Base-by-base conservation (phyloP, 2,888 invertebrate species). In the Onthophagus sagittarius region DNA sequence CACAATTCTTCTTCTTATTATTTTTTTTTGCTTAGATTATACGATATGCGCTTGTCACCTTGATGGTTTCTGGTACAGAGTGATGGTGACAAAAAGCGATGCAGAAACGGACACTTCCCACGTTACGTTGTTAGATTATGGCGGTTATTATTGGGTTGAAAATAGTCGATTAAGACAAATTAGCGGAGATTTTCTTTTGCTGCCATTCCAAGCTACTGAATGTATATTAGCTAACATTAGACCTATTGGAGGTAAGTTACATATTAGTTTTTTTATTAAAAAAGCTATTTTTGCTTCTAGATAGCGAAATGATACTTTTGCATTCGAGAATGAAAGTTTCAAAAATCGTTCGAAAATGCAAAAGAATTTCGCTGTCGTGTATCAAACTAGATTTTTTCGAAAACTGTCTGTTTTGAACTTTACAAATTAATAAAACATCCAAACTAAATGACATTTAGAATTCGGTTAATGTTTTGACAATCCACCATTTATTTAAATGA, bases 171-270 rank as follows among this genome's bases (percentile, higher is more conserved):
- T 99, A 82, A 91, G 95, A 83, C 97, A 98, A 87, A 97, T 99
- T 79, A 90, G 97, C 80, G 92, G 92, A 72, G 98, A 99, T 86
- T 98, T 97, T 85, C 93, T 98, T 90, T 89, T 92, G 74, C 88
- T 98, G 84, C 99, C 99, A 72, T 99, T 99, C 90, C 98, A 99
- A 90, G 96, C 98, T 74, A 93, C 95, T 70, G 99, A 99, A 88
- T 96, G 98, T 83, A 90, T 93, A 84, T 88, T 99, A 82, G 96
- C 96, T n/a, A 93, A 96, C 86, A 89, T 98, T 79, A 90, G 90
- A 85, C 94, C 97, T 73, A 87, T 90, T 73, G 89, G 90, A 82
- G 92, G 95, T 92, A 85, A 85, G 84, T 64, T 14, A n/a, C n/a
- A n/a, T n/a, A n/a, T n/a, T n/a, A n/a, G n/a, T n/a, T n/a, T n/a